Base-by-base conservation (phyloP, 2,888 invertebrate species). In the Pherbina coryleti region DNA sequence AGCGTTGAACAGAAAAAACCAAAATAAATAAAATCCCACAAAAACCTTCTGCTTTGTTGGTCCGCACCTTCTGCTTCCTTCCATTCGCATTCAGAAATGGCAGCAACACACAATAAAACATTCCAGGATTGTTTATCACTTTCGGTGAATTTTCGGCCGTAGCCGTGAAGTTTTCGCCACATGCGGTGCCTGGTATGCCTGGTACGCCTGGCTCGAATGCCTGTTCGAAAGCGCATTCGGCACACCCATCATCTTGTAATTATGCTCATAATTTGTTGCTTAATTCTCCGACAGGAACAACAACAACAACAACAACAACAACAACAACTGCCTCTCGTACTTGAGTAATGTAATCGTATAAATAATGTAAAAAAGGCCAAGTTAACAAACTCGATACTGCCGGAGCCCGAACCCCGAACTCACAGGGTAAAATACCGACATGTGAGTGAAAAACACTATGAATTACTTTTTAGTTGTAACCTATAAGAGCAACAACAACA, bases 231-330 rank as follows among this genome's bases (percentile, higher is more conserved):
- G 62, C 60, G 37, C 60, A 70, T 44, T 64, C 75, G 67, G 67
- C 51, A 66, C 66, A 49, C 72, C 77, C 72, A 62, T 71, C 66
- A n/a, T 69, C 69, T 64, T 74, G 62, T 71, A 66, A 74, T 75
- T 80, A 72, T 67, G 72, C 76, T 70, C 77, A 80, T 80, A 80
- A 79, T 80, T 80, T 80, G 80, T 79, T 80, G 76, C 73, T 76
- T 75, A 72, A 79, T 73, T 60, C 49, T 34, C 55, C 37, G 44
- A 49, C 22, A 78, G 31, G 19, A 55, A 67, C 53, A 75, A 25
- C 62, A 78, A 51, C 66, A 69, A 51, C 44, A 44, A 22, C 49
- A 22, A 67, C 67, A 22, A 51, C 67, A 57, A 28, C 57, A 55
- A 71, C 19, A 55, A 72, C 57, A 34, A 71, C 11, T 31, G n/a